These are phyloP conservation scores for Macrostomum lignano DNA, from an alignment of 1,140 invertebrate species.

Conservation along the genomic window DNA sequence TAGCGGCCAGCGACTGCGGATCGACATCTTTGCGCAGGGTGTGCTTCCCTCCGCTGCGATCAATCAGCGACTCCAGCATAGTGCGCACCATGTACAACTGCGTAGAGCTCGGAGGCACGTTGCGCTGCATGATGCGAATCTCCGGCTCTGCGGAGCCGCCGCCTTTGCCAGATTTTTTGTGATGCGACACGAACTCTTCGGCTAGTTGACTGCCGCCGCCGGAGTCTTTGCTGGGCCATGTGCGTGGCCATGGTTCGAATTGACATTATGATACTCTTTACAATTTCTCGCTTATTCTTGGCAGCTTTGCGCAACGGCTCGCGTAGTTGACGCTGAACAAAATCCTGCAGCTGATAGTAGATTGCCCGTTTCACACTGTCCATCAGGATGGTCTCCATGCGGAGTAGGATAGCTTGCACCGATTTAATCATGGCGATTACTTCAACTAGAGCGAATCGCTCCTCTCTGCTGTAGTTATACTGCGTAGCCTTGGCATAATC, in stretches of 20 bases:
- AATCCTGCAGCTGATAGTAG: slow-evolving; percentile 84
- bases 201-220: no score
- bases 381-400: slow-evolving; percentile 88
- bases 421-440: slow-evolving; percentile 98
- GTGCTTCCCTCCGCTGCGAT: slow-evolving; percentile 54
- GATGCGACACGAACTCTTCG: no score
- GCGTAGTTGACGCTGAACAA: slow-evolving; percentile 59
- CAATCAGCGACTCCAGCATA: slow-evolving; percentile 85
- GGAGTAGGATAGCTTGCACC: slow-evolving; percentile 73
- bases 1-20: slow-evolving; percentile 56
- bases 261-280: no score
- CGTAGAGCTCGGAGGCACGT: slow-evolving; percentile 1
- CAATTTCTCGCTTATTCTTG: slow-evolving; percentile 91
- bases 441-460: slow-evolving; percentile 90
- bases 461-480: slow-evolving; percentile 85
- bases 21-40: slow-evolving; percentile 84
- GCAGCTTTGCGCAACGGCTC: slow-evolving; percentile 81
- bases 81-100: slow-evolving; percentile 96
- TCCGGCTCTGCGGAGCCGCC: no score
- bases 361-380: slow-evolving; percentile 76
- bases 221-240: no score
- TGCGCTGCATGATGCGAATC: background rate
- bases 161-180: no score
- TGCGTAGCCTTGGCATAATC: slow-evolving; percentile 89
- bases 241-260: no score